Evolutionary conservation across 2,888 invertebrate species (phyloP), one percentile per base, ranked within the genome.

Genomic region (Bellardia pandia): DNA sequence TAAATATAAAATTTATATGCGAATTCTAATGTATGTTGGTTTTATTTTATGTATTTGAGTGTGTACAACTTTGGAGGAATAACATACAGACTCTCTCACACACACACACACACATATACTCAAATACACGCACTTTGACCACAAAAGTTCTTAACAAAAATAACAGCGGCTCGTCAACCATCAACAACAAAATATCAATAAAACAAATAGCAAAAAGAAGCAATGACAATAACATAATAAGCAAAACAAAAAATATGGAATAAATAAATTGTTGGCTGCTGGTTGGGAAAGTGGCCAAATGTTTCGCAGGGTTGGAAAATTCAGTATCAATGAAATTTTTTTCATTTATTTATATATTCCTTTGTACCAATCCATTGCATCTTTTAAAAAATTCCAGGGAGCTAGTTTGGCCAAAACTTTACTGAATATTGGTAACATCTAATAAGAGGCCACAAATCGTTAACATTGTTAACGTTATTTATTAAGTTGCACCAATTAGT

Each of bases 111-210:
- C 23, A 58, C 53, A 62, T 58, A 14, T 14, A 69, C 33, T 7
- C 14, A 68, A 13, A n/a, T 14, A 53, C 16, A 72, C 68, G 72
- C 60, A 79, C 72, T 78, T 75, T 79, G 62, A 85, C 78, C 84
- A 60, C 53, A 68, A 69, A 74, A 75, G 42, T 79, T 78, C 78
- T 74, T 69, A 40, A 85, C 60, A 74, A 69, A 79, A 76, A 76
- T 53, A 76, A 83, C 71, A 71, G 76, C 42, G 33, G 71, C 2
- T 56, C 69, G 62, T 82, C 75, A 75, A 81, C 74, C 68, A 74
- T 74, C 72, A 74, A 66, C 74, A 76, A 76, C 51, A 75, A 62
- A 62, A 62, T 40, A 40, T 13, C 53, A 72, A 71, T 56, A 53
- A 53, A 2, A 56, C 40, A 40, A 72, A 72, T 30, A 40, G n/a